phyloP scores from a whole-genome alignment of 2,797 vertebrate species.

The Phrynocephalus forsythii region DNA sequence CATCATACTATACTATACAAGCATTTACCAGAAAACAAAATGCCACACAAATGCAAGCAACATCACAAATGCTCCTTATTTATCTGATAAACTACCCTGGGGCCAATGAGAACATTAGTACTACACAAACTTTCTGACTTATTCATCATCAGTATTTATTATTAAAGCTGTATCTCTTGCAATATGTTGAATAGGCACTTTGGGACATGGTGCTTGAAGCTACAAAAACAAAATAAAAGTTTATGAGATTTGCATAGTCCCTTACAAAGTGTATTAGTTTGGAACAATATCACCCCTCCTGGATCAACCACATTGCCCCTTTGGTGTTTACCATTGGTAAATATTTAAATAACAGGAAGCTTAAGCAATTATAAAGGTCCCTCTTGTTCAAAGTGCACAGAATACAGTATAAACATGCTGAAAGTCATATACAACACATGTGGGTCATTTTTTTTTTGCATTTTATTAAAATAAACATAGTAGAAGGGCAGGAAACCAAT shows the following conservation, averaged over 20 bases:
- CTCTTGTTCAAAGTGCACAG: conserved; percentile 72
- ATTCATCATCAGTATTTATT: conserved; percentile 86
- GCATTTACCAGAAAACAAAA: conserved; percentile 76
- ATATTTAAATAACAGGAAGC: conserved; percentile 84
- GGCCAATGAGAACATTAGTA: conserved; percentile 78
- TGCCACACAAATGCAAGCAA: conserved; percentile 69
- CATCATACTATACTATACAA: conserved; percentile 55
- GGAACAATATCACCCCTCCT: conserved; percentile 80
- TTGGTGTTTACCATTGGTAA: conserved; percentile 83
- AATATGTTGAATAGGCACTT: conserved; percentile 79
- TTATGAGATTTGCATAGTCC: conserved; percentile 83
- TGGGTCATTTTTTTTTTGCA: neutral
- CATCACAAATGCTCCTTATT: conserved; percentile 80
- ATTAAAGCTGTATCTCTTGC: conserved; percentile 87
- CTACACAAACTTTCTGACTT: conserved; percentile 83
- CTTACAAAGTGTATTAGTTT: conserved; percentile 80
- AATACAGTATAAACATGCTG: conserved; percentile 45
- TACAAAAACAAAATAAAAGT: conserved; percentile 77
- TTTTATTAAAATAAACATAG: neutral
- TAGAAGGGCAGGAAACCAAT: neutral
- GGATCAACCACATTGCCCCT: conserved; percentile 78
- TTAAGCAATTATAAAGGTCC: conserved; percentile 76
- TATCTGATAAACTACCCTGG: conserved; percentile 81
- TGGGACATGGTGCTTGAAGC: conserved; percentile 77
- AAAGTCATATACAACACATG: conserved; percentile 42